These are phyloP conservation scores for Mormoops blainvillei DNA, from an alignment of 2,113 vertebrate species.

Conservation along the genomic window DNA sequence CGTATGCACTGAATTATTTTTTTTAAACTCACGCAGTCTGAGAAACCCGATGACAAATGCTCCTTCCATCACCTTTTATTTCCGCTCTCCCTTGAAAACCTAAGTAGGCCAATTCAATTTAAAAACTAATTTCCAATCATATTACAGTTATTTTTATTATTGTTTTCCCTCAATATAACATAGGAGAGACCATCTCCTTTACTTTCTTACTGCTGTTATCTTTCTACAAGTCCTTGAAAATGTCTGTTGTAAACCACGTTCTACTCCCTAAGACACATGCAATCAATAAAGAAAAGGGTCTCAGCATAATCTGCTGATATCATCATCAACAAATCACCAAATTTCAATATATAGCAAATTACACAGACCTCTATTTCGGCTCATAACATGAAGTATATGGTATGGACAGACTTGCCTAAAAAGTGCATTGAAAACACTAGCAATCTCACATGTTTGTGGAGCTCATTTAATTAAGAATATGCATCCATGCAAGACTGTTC, in stretches of 20 bases:
- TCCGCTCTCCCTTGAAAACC: slow-evolving; percentile 29
- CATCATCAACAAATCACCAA: not conserved
- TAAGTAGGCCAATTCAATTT: slow-evolving; percentile 18
- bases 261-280: not conserved
- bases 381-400: not conserved
- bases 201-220: not conserved
- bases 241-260: not conserved
- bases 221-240: not conserved
- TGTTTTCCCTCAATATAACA: not conserved
- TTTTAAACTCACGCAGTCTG: not conserved
- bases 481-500: not conserved
- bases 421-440: not conserved
- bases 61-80: slow-evolving; percentile 37
- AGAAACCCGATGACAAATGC: slow-evolving; percentile 25
- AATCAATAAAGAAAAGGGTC: not conserved
- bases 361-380: not conserved
- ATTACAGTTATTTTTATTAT: not conserved
- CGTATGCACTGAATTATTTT: not conserved
- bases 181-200: not conserved
- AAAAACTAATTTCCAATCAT: slow-evolving; percentile 49
- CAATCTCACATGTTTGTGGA: not conserved
- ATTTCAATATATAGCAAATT: slow-evolving; percentile 3
- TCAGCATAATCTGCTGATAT: not conserved
- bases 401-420: not conserved
- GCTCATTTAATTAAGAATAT: slow-evolving; percentile 24